Evolutionary conservation across 92 coral and sea anemone genomes (phyloP), one percentile per base, ranked within the genome.

Genomic region (Epizoanthus ramosus): DNA sequence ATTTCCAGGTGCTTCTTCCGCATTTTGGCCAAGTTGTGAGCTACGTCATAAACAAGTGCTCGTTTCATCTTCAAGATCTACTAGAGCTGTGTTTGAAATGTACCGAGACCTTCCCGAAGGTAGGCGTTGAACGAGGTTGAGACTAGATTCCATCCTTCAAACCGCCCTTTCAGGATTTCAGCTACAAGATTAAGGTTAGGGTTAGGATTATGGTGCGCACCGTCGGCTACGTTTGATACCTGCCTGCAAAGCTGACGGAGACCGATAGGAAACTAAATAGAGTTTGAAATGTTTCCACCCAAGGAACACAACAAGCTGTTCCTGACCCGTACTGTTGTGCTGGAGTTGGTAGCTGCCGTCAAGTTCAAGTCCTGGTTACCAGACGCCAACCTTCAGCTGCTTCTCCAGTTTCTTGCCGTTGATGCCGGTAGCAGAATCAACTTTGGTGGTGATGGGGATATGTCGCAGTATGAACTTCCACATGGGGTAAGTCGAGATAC

Each of bases 31-130:
- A 93, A 54, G 84, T 96, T 41, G 79, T 96, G 41, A 75, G 94
- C 21, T 90, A 81, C 67, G 91, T 88, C 68, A 92, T 96, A 79
- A 92, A 92, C 87, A 94, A 94, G 68, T 90, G 98, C 39, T 90
- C 98, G 17, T 96, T 96, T 63, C 94, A 94, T 74, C 94, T 96
- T n/a, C 96, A 94, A 69, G 93, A 91, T 22, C 86, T 96, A 60
- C 72, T 93, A 25, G 98, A 96, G 66, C 73, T 96, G 85, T 96
- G 99, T 69, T 81, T 94, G 33, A 96, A 94, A 64, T 96, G 99
- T 79, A 92, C 94, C 24, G 99, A 96, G 82, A 93, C 95, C 35
- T 96, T 96, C 73, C 95, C 94, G 25, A 96, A 96, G 95, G 99
- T 94, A 69, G 2, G 82, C 17, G 22, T 2, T 25, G 3, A 5